Percentiles rank a stretch among this genome's conserved stretches.
Evolutionary conservation across 2,888 invertebrate species (phyloP).

Genomic region (Sepioteuthis lessoniana): DNA sequence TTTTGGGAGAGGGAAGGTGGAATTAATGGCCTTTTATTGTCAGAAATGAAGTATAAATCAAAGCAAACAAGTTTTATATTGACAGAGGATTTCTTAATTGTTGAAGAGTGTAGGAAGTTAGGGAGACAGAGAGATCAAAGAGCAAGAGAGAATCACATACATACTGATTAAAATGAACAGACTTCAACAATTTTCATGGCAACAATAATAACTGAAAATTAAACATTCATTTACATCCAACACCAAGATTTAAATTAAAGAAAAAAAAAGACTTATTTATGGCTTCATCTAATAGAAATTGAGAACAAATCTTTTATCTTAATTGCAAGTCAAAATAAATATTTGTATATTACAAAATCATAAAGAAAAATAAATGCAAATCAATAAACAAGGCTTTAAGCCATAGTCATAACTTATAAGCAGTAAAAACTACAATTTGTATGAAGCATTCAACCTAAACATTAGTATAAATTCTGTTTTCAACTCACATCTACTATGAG

Average conservation of each 20-base stretch:
- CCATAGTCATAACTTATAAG: not conserved
- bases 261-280: not conserved
- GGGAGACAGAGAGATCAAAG: conserved; percentile 33
- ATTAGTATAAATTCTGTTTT: not conserved
- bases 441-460: not conserved
- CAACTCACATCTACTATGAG: not conserved
- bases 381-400: not conserved
- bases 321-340: not conserved
- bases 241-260: not conserved
- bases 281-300: not conserved
- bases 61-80: not conserved
- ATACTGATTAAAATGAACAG: not conserved
- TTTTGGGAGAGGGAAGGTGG: not conserved
- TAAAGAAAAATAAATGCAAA: not conserved
- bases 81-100: conserved; percentile 10
- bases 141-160: conserved; percentile 20
- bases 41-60: not conserved
- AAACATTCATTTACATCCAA: conserved; percentile 21
- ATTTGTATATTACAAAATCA: not conserved
- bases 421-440: not conserved
- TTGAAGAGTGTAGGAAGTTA: not conserved
- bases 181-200: conserved; percentile 12
- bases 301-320: not conserved
- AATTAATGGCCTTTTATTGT: not conserved
- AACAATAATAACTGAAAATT: conserved; percentile 33